These are phyloP conservation scores for Leptopilina myrica DNA, from an alignment of 2,888 invertebrate species.

Conservation along the genomic window DNA sequence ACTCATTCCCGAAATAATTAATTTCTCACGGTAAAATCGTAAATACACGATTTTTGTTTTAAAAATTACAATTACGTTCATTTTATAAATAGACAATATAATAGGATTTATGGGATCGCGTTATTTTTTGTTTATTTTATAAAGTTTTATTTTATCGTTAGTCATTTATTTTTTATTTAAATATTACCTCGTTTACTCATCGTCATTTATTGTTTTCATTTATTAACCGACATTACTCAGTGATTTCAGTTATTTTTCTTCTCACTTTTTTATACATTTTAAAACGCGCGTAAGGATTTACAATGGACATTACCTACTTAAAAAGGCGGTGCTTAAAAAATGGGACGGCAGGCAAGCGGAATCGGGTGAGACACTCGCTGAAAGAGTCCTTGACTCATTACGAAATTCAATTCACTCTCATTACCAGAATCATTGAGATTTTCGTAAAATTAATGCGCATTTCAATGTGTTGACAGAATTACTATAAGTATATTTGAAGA, in stretches of 20 bases:
- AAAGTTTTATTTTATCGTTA: conserved; percentile 37
- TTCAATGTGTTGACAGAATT: neutral
- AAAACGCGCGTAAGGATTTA: conserved; percentile 37
- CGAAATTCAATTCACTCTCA: neutral
- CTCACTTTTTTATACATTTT: neutral
- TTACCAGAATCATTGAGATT: neutral
- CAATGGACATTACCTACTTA: conserved; percentile 41
- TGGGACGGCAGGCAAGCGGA: conserved; percentile 56
- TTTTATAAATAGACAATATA: conserved; percentile 33
- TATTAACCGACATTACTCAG: conserved; percentile 10
- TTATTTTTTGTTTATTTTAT: conserved; percentile 34
- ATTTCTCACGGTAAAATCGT: conserved; percentile 6
- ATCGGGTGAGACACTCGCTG: conserved; percentile 42
- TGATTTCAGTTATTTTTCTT: no score
- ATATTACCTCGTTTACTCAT: conserved; percentile 30
- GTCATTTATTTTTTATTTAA: conserved; percentile 37
- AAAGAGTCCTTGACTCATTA: neutral
- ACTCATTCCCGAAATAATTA: conserved; percentile 15
- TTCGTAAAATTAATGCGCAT: neutral
- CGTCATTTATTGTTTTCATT: conserved; percentile 26
- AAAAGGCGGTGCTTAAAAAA: conserved; percentile 51
- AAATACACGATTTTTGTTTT: conserved; percentile 16
- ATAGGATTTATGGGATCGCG: conserved; percentile 33
- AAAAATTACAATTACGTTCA: conserved; percentile 21
- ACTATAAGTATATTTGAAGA: neutral